Evolutionary conservation across 2,888 invertebrate genomes (phyloP).

Genomic region (Cylindroiulus punctatus): DNA sequence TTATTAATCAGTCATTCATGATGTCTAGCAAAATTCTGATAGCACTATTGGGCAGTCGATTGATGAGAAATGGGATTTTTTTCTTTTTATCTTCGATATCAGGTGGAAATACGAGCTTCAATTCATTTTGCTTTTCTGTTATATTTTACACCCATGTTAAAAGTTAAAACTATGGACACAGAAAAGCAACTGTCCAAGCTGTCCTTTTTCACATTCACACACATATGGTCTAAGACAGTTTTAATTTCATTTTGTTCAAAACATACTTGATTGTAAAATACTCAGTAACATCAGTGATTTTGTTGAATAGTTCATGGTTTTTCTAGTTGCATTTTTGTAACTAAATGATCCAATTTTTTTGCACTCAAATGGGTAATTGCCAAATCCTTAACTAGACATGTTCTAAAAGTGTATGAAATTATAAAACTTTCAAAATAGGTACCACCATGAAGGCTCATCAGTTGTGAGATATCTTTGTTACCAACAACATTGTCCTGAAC

Average conservation of each 20-base stretch:
- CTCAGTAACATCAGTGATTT: not conserved
- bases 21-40: not conserved
- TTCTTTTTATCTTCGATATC: not conserved
- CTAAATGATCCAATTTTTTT: not conserved
- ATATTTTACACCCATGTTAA: not conserved
- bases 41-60: not conserved
- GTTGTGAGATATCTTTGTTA: not conserved
- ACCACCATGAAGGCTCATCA: not conserved
- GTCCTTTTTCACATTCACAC: not conserved
- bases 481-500: not conserved
- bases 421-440: not conserved
- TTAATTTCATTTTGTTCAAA: not conserved
- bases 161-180: not conserved
- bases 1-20: not conserved
- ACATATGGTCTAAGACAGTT: not conserved
- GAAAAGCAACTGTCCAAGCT: not conserved
- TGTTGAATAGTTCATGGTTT: not conserved
- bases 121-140: not conserved
- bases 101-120: not conserved
- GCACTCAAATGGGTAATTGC: not conserved
- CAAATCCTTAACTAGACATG: not conserved
- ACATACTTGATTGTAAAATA: not conserved
- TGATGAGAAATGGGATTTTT: slow-evolving; percentile 39
- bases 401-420: not conserved
- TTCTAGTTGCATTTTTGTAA: not conserved